A percentile compares a stretch with the other conserved stretches of the same genome.
Conservation (phyloP, 2,888 invertebrate genomes). For the Myopa tessellatipennis region DNA sequence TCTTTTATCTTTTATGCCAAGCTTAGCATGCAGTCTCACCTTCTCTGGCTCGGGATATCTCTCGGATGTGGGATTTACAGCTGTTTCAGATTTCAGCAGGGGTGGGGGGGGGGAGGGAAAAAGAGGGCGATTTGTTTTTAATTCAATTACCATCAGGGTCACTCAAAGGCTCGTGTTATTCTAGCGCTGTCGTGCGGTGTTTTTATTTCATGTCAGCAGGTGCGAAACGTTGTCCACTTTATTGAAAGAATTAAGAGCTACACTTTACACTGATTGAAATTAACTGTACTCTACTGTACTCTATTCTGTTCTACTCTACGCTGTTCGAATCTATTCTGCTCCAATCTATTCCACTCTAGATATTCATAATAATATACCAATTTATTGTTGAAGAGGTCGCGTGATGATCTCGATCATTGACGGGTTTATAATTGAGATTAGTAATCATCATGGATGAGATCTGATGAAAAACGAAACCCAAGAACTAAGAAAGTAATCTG, state of each 20-base stretch:
- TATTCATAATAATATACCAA: too few relatives aligned
- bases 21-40: conserved; percentile 12
- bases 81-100: neutral
- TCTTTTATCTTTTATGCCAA: conserved; percentile 7
- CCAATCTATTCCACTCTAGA: too few relatives aligned
- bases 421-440: too few relatives aligned
- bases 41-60: neutral
- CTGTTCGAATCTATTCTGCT: too few relatives aligned
- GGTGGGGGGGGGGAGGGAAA: neutral
- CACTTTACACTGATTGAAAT: too few relatives aligned
- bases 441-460: too few relatives aligned
- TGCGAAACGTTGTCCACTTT: neutral
- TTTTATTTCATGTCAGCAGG: conserved; percentile 3
- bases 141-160: conserved; percentile 30
- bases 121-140: conserved; percentile 32
- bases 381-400: too few relatives aligned
- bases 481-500: too few relatives aligned
- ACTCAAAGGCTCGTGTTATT: neutral
- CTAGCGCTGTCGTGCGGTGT: neutral
- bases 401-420: too few relatives aligned
- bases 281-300: too few relatives aligned
- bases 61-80: conserved; percentile 17
- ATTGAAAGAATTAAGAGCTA: neutral
- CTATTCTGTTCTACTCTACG: too few relatives aligned
- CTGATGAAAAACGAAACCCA: too few relatives aligned